Evolutionary conservation across 2,113 vertebrate species (phyloP), one percentile per base, ranked within the genome.

Genomic region (Corydoras maculifer): DNA sequence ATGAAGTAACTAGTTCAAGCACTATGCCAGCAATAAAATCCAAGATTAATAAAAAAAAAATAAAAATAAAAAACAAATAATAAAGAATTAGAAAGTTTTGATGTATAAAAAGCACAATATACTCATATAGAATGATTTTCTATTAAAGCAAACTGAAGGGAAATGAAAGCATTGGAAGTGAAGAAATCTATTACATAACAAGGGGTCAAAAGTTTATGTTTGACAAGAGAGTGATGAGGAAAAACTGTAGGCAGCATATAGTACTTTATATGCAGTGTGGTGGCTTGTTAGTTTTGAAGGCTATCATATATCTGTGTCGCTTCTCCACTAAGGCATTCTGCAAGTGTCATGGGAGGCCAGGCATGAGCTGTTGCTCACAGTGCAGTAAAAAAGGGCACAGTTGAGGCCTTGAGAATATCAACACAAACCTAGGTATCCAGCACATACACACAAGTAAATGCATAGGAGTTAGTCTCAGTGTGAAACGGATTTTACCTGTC

Each of bases 201-300:
- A 11, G 61, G 25, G 60, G 65, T 78, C 49, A 69, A 67, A 72
- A 55, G 69, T 61, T 68, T 30, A 59, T 11, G 14, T 8, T 8
- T 48, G 25, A n/a, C 5, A 3, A 49, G 51, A 13, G 6, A 69
- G n/a, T 18, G 60, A 66, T 50, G 9, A 54, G 63, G 62, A 59
- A 71, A 10, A 55, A 35, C 29, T 10, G 31, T 7, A 12, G 29
- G 64, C 29, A n/a, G 11, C 14, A 32, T 35, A 13, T 29, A 10
- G 51, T 57, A n/a, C 6, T 67, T 67, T 31, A 57, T 29, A 32
- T 55, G 54, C 30, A 58, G 53, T 58, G 31, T 30, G 51, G 43
- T 51, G 15, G 9, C 55, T 60, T 12, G 12, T 73, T 60, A 51
- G 32, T 58, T 14, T 50, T 30, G 9, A 58, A 53, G 29, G 62